Evolutionary conservation across 2,113 vertebrate genomes (phyloP).

Genomic region (Calonectris borealis): DNA sequence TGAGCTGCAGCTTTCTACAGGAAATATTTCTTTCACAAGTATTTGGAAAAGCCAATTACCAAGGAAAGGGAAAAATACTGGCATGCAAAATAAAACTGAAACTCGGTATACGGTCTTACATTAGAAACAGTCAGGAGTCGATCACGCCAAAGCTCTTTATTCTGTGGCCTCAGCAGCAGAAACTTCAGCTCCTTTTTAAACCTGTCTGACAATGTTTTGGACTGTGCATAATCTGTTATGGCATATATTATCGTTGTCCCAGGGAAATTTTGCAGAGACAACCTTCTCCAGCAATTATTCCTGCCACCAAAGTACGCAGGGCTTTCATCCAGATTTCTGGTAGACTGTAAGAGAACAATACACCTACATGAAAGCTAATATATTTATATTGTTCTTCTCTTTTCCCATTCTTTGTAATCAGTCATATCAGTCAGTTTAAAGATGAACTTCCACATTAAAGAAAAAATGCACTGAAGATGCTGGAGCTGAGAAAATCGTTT

Average conservation of each 20-base stretch:
- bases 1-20: neutral
- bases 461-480: neutral
- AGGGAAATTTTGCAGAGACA: constrained; percentile 66
- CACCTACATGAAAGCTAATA: neutral
- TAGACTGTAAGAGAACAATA: constrained; percentile 55
- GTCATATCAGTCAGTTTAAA: neutral
- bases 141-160: constrained; percentile 47
- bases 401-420: neutral
- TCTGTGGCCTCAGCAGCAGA: constrained; percentile 51
- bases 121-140: constrained; percentile 44
- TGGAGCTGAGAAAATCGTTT: neutral
- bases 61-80: neutral
- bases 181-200: constrained; percentile 60
- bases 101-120: neutral
- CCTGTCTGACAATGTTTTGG: constrained; percentile 43
- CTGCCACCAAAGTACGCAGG: constrained; percentile 66
- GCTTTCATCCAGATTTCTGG: constrained; percentile 67
- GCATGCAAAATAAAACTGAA: neutral
- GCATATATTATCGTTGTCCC: constrained; percentile 55
- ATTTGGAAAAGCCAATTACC: neutral
- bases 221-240: constrained; percentile 60
- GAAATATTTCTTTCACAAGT: neutral
- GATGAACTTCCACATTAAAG: neutral
- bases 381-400: neutral
- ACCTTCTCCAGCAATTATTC: constrained; percentile 72